Base-by-base conservation (phyloP, 2,888 invertebrate species). In the Caenorhabditis sulstoni region DNA sequence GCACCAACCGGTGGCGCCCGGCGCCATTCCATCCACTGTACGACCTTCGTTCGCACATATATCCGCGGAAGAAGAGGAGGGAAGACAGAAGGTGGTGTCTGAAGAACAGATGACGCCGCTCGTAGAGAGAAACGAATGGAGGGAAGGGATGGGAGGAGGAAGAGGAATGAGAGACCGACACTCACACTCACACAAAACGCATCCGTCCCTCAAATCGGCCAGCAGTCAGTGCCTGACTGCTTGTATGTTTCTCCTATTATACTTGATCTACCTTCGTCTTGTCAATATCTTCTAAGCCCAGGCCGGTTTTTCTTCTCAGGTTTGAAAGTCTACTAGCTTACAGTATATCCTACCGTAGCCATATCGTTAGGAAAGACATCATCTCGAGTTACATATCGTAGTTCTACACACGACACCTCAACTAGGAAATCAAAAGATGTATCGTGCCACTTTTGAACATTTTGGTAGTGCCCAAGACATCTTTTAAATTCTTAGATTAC, bases 201-300 rank as follows among this genome's bases (percentile, higher is more conserved):
- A 62, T 62, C 53, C 55, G 53, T 70, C 55, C 45, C 37, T 53
- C 50, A 37, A 49, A 58, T 58, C 67, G 58, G 29, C 41, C 29
- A 58, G 61, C 49, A 49, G 49, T 49, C 53, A 16, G 35, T 7
- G 35, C 23, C 62, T 49, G 62, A 73, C 73, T 73, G 53, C 64
- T 73, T 73, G 73, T 58, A 73, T 73, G 64, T 73, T 71, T 62
- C 71, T 55, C 53, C 58, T 20, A 73, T 73, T 73, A 64, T 73
- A 73, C 64, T 44, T 50, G 50, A 73, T 73, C 62, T 64, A 57
- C 49, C 44, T 62, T 39, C 47, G 49, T 39, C 8, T 61, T 61
- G 61, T 52, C 35, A 18, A 52, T 52, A 29, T 11, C n/a, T n/a
- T 52, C 37, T 29, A 29, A 53, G 5, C 29, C 29, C 7, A 3